Evolutionary conservation across 2,888 invertebrate genomes (phyloP).

Genomic region (Melieria omissa): DNA sequence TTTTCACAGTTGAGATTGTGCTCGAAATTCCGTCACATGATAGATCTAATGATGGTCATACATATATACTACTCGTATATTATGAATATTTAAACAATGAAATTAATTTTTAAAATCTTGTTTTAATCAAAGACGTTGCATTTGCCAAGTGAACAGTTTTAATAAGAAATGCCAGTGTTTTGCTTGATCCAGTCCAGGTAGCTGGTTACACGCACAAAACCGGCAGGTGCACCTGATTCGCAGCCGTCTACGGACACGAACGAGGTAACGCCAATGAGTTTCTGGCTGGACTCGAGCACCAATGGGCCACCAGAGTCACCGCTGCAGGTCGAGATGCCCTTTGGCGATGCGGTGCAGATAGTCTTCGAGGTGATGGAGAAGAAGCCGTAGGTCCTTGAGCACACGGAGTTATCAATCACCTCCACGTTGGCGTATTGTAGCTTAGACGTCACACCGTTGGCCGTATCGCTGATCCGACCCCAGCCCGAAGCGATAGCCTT

Average conservation of each 20-base stretch:
- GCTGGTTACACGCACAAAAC: slow-evolving; percentile 55
- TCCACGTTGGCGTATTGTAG: slow-evolving; percentile 44
- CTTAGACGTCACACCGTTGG: neutral
- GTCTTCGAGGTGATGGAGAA: slow-evolving; percentile 43
- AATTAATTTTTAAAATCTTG: too few relatives aligned
- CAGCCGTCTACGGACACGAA: slow-evolving; percentile 58
- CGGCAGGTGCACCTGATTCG: slow-evolving; percentile 53
- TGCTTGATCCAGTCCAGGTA: slow-evolving; percentile 54
- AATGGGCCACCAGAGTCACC: slow-evolving; percentile 64
- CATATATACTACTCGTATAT: too few relatives aligned
- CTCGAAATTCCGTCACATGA: too few relatives aligned
- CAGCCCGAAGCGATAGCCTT: slow-evolving; percentile 56
- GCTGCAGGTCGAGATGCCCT: slow-evolving; percentile 54
- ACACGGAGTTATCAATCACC: slow-evolving; percentile 49
- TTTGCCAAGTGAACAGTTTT: slow-evolving; percentile 20
- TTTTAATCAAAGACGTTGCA: too few relatives aligned
- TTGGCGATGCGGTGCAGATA: slow-evolving; percentile 50
- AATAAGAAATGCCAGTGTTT: slow-evolving; percentile 38
- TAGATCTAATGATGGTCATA: too few relatives aligned
- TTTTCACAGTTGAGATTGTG: too few relatives aligned
- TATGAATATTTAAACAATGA: too few relatives aligned
- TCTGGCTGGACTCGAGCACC: slow-evolving; percentile 37
- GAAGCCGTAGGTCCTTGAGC: slow-evolving; percentile 44
- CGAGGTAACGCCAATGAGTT: slow-evolving; percentile 57
- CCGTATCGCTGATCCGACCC: slow-evolving; percentile 45